phyloP scores from a whole-genome alignment of 2,113 vertebrate genomes.

The Macrotis lagotis region DNA sequence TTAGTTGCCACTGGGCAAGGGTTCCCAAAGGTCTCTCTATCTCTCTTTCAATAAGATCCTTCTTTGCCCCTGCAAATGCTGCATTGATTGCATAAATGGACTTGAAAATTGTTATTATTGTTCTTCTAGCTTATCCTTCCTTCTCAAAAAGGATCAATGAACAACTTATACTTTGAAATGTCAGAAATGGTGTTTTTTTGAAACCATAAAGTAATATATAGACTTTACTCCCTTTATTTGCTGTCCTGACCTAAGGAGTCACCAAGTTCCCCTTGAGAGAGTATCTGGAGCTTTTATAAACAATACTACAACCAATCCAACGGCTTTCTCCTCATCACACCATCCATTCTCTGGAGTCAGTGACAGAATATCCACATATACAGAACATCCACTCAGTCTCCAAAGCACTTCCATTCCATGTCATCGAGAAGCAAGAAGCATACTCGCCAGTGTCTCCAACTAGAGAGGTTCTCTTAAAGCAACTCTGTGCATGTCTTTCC shows the following conservation, averaged over 20 bases:
- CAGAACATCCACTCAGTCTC: not conserved
- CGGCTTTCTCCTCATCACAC: not conserved
- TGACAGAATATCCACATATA: not conserved
- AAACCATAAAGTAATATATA: not conserved
- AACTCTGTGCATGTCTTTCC: not conserved
- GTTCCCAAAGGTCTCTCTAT: not conserved
- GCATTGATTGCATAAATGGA: not conserved
- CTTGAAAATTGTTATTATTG: not conserved
- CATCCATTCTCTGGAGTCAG: not conserved
- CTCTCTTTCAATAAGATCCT: not conserved
- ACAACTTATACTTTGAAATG: not conserved
- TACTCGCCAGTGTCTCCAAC: not conserved
- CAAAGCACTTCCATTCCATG: not conserved
- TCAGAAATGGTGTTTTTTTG: not conserved
- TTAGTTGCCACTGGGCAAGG: not conserved
- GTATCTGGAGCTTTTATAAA: not conserved
- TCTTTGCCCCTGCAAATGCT: not conserved
- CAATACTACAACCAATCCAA: not conserved
- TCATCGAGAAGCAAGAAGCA: not conserved
- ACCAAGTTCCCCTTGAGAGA: not conserved
- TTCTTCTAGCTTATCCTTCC: too few species aligned
- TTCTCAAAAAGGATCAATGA: too few species aligned
- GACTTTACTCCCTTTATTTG: not conserved
- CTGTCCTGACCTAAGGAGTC: not conserved
- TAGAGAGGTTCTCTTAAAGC: not conserved